Evolutionary conservation across 2,113 vertebrate species (phyloP), one percentile per base, ranked within the genome.

Genomic region (Turdus rufiventris): DNA sequence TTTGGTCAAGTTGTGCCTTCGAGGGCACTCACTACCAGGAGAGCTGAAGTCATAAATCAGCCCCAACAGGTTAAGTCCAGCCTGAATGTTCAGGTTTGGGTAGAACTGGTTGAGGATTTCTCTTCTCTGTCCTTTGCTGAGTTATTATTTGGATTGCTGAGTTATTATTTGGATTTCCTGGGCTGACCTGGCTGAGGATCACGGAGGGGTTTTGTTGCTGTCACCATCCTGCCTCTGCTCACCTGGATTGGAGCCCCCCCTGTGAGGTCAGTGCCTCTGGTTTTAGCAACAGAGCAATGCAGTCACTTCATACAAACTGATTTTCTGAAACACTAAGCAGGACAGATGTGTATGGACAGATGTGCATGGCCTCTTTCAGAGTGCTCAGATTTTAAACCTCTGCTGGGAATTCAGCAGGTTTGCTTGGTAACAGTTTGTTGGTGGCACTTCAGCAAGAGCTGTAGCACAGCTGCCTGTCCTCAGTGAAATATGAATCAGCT

Each of bases 51-150:
- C 6, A 0, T 43, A 40, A 33, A 24, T 72, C 53, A 79, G 36
- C 11, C 58, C 21, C 18, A 47, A 21, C 3, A 50, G 9, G 16
- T 8, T 10, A 8, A 10, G 18, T 75, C 34, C 73, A 65, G 14
- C 24, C 45, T 57, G 50, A 57, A 68, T 23, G 18, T 1, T 31
- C 9, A 28, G 15, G 1, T 5, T 56, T 53, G 13, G 4, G 8
- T 16, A 15, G 36, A 53, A 5, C 3, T 18, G 8, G 0, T 45
- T 18, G 18, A 19, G 12, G 13, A 1, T 38, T 1, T 18, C 4
- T 65, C 5, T 13, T 83, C 4, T 0, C 2, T 14, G 16, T 60
- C 3, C 4, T 76, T 42, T 83, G 12, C 29, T 68, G 76, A 26
- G 3, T 38, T 67, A 7, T 1, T 58, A 6, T 23, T 73, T 77